Percentiles rank a stretch among this genome's conserved stretches.
These are phyloP conservation scores for Bradysia coprophila DNA, from an alignment of 1,140 invertebrate species.

Conservation along the genomic window DNA sequence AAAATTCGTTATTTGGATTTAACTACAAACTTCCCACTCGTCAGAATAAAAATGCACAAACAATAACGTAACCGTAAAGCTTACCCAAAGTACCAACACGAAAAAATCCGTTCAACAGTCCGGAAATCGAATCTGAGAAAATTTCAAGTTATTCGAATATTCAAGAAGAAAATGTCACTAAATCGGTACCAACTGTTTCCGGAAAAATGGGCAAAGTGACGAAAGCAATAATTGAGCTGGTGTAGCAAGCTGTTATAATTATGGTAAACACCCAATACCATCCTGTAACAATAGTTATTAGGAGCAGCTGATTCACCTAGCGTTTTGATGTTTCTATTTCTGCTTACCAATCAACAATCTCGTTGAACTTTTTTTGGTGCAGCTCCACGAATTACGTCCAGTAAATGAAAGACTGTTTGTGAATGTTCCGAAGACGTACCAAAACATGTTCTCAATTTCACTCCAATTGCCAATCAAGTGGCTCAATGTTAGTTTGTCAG, in stretches of 20 bases:
- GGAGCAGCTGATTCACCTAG: not conserved
- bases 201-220: slow-evolving; percentile 53
- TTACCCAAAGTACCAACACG: slow-evolving; percentile 39
- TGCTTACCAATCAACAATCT: slow-evolving; percentile 42
- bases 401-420: slow-evolving; percentile 57
- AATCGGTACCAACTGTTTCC: slow-evolving; percentile 42
- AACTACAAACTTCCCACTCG: no score
- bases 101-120: slow-evolving; percentile 36
- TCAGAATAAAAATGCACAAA: no score
- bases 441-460: slow-evolving; percentile 56
- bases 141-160: no score
- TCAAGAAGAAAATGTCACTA: no score
- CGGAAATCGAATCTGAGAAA: no score
- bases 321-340: not conserved
- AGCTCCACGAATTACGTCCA: slow-evolving; percentile 44
- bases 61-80: no score
- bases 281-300: slow-evolving; percentile 19
- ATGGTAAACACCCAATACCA: slow-evolving; percentile 65
- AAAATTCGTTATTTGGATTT: no score
- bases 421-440: slow-evolving; percentile 65
- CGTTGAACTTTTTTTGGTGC: slow-evolving; percentile 43
- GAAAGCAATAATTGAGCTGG: slow-evolving; percentile 60
- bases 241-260: slow-evolving; percentile 59
- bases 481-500: slow-evolving; percentile 39
- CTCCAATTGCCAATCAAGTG: slow-evolving; percentile 41